A percentile compares a stretch with the other conserved stretches of the same genome.
Evolutionary conservation across 2,888 invertebrate species (phyloP).

Genomic region (Unio pictorum): DNA sequence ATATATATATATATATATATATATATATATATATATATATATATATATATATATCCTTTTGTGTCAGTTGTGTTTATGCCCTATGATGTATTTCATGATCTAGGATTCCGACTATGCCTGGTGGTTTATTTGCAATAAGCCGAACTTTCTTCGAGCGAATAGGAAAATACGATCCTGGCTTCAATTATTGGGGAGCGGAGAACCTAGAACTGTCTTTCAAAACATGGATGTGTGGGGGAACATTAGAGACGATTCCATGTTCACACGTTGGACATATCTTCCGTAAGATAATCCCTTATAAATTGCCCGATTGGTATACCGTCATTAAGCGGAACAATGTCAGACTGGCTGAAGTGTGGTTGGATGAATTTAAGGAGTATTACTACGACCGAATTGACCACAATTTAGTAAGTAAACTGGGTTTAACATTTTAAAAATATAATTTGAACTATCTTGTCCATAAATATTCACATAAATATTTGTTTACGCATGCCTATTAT

Average conservation of each 20-base stretch:
- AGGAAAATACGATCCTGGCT: constrained; percentile 93
- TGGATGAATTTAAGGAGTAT: constrained; percentile 85
- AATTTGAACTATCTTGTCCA: too few relatives aligned
- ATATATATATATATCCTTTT: too few relatives aligned
- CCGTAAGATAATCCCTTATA: constrained; percentile 89
- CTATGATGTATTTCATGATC: neutral
- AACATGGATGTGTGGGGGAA: constrained; percentile 98
- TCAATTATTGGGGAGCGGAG: constrained; percentile 99
- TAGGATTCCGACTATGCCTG: constrained; percentile 72
- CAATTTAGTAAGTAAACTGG: constrained; percentile 25
- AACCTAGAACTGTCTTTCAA: constrained; percentile 95
- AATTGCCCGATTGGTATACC: constrained; percentile 76
- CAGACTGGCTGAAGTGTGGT: constrained; percentile 95
- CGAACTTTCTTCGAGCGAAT: constrained; percentile 85
- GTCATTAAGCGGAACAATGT: constrained; percentile 89
- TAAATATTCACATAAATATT: too few relatives aligned
- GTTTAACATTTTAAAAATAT: too few relatives aligned
- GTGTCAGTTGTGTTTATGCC: too few relatives aligned
- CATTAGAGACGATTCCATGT: constrained; percentile 92
- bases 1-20: too few relatives aligned
- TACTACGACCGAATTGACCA: constrained; percentile 46
- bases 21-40: too few relatives aligned
- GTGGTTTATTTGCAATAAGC: constrained; percentile 95
- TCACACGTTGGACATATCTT: constrained; percentile 97
- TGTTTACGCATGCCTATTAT: too few relatives aligned